phyloP scores from a whole-genome alignment of 1,140 invertebrate species.

The Calosoma granatense region DNA sequence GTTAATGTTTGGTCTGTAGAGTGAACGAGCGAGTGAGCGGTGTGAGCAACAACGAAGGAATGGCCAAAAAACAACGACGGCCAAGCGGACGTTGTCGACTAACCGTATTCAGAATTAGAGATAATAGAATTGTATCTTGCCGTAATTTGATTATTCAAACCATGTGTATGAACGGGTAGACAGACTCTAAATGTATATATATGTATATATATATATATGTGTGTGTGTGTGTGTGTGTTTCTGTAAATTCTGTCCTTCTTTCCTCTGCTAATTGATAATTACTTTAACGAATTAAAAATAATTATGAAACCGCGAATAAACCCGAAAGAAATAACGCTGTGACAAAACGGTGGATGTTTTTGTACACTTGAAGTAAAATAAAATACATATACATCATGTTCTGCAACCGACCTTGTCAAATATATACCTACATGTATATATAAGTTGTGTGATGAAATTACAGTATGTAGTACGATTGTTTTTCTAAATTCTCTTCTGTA shows the following conservation, averaged over 20 bases:
- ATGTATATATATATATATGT: too few relatives aligned
- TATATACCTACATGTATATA: too few relatives aligned
- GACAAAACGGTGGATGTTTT: too few relatives aligned
- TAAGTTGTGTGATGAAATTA: too few relatives aligned
- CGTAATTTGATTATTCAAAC: constrained; percentile 6
- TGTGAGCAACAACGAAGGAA: neutral
- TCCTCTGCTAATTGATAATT: neutral
- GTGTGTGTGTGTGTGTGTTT: neutral
- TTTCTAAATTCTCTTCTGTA: too few relatives aligned
- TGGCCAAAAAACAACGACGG: neutral
- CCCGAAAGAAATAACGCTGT: too few relatives aligned
- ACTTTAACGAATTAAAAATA: neutral
- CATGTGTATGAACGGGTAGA: too few relatives aligned
- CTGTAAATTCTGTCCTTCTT: neutral
- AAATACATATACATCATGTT: too few relatives aligned
- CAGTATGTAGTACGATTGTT: too few relatives aligned
- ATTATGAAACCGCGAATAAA: neutral
- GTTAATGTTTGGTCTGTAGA: neutral
- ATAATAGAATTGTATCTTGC: constrained; percentile 2
- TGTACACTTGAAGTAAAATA: too few relatives aligned
- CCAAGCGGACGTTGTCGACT: neutral
- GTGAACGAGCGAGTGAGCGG: neutral
- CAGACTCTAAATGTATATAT: too few relatives aligned
- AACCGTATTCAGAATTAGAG: neutral
- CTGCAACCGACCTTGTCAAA: too few relatives aligned